These are phyloP conservation scores for Neostethus bicornis DNA, from an alignment of 2,797 vertebrate genomes.

Conservation along the genomic window DNA sequence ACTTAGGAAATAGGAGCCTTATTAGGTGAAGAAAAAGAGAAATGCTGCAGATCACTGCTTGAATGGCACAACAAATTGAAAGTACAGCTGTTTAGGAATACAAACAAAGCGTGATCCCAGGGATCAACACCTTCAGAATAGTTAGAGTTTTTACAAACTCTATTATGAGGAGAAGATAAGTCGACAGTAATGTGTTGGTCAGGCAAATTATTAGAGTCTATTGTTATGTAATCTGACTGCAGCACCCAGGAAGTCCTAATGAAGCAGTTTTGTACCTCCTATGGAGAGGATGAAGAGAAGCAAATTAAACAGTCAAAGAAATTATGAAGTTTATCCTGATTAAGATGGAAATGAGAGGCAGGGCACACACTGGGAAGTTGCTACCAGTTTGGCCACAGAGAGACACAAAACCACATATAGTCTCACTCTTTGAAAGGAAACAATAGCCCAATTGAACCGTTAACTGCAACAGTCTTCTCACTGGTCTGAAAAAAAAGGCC, in stretches of 20 bases:
- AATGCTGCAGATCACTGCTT: neutral
- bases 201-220: slow-evolving; percentile 1
- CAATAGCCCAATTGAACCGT: too few species aligned
- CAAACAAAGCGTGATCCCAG: slow-evolving; percentile 1
- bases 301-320: slow-evolving; percentile 1
- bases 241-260: slow-evolving; percentile 17
- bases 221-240: slow-evolving; percentile 5
- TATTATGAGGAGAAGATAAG: slow-evolving; percentile 7
- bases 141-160: slow-evolving; percentile 21
- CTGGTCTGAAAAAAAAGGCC: too few species aligned
- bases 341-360: too few species aligned
- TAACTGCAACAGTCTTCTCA: too few species aligned
- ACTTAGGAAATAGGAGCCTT: slow-evolving; percentile 26
- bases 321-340: too few species aligned
- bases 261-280: slow-evolving; percentile 23
- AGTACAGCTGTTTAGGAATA: slow-evolving; percentile 2
- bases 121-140: slow-evolving; percentile 20
- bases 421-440: too few species aligned
- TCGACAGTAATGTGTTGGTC: slow-evolving; percentile 1
- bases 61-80: neutral
- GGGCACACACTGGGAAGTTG: too few species aligned
- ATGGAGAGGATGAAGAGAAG: slow-evolving; percentile 5
- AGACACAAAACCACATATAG: too few species aligned
- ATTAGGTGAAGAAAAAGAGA: slow-evolving; percentile 14
- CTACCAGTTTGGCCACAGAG: too few species aligned